Evolutionary conservation across 2,888 invertebrate genomes (phyloP).

Genomic region (Athalia cordata): DNA sequence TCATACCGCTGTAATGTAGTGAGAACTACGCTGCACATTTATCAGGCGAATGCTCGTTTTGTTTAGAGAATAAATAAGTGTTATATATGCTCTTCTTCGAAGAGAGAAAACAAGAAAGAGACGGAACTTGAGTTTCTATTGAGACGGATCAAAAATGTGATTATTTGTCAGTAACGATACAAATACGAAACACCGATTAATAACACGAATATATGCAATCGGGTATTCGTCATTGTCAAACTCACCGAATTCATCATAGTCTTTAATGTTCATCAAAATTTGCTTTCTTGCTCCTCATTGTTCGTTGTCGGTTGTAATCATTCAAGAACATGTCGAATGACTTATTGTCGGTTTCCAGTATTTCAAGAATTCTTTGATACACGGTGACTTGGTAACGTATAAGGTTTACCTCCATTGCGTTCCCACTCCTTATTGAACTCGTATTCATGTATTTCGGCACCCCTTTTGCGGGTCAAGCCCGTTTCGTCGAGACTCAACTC

Average conservation of each 20-base stretch:
- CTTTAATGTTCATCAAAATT: neutral
- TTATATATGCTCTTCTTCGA: no score
- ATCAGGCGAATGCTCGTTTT: constrained; percentile 24
- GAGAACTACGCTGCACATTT: neutral
- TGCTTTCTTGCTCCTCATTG: neutral
- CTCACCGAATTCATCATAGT: neutral
- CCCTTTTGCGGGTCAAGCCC: constrained; percentile 93
- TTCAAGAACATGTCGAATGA: constrained; percentile 3
- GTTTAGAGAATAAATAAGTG: no score
- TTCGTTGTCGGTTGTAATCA: neutral
- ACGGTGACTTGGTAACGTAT: constrained; percentile 77
- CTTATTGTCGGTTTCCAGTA: neutral
- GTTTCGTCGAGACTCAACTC: constrained; percentile 97
- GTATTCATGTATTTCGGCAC: constrained; percentile 95
- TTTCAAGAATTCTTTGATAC: constrained; percentile 64
- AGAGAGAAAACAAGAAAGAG: no score
- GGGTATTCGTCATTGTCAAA: neutral
- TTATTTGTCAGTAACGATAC: no score
- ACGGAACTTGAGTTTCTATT: no score
- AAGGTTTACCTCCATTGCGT: constrained; percentile 84
- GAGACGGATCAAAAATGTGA: no score
- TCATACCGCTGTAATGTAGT: neutral
- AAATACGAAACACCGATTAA: no score
- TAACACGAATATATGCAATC: no score
- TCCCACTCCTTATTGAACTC: constrained; percentile 98